Conservation (phyloP, 2,888 invertebrate genomes). For the Catocala sponsa region DNA sequence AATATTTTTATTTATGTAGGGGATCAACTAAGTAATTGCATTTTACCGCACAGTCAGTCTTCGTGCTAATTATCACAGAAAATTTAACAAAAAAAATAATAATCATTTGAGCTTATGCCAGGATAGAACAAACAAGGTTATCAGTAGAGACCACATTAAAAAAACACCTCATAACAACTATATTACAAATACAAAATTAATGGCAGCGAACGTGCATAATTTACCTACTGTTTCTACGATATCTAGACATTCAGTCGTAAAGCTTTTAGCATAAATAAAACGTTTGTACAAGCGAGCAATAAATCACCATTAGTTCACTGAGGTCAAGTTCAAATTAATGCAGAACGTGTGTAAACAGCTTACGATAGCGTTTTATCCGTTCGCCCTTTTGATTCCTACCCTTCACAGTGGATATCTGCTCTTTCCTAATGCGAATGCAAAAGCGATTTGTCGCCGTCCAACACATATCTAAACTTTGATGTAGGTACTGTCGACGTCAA, state of each 20-base stretch:
- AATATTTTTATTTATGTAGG: too few relatives aligned
- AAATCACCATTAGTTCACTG: conserved; percentile 55
- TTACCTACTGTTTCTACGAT: conserved; percentile 43
- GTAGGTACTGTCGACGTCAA: conserved; percentile 62
- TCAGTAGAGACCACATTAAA: neutral
- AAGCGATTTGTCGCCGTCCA: conserved; percentile 82
- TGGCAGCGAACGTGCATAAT: conserved; percentile 37
- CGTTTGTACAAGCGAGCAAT: conserved; percentile 44
- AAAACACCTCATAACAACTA: conserved; percentile 1
- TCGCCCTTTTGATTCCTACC: conserved; percentile 72
- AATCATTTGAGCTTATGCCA: too few relatives aligned
- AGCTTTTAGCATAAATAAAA: conserved; percentile 57
- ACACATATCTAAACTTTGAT: conserved; percentile 78
- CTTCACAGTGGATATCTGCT: conserved; percentile 68
- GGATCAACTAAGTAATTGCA: too few relatives aligned
- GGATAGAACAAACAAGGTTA: too few relatives aligned
- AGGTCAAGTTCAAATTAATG: conserved; percentile 77
- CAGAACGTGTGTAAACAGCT: conserved; percentile 67
- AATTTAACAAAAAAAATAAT: too few relatives aligned
- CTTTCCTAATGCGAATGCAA: conserved; percentile 74
- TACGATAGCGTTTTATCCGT: conserved; percentile 60
- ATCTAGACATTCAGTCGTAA: conserved; percentile 29
- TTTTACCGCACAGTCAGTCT: too few relatives aligned
- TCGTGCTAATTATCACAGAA: too few relatives aligned
- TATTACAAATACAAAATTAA: conserved; percentile 30